Conservation (phyloP, 2,113 vertebrate genomes). For the Rhombomys opimus region DNA sequence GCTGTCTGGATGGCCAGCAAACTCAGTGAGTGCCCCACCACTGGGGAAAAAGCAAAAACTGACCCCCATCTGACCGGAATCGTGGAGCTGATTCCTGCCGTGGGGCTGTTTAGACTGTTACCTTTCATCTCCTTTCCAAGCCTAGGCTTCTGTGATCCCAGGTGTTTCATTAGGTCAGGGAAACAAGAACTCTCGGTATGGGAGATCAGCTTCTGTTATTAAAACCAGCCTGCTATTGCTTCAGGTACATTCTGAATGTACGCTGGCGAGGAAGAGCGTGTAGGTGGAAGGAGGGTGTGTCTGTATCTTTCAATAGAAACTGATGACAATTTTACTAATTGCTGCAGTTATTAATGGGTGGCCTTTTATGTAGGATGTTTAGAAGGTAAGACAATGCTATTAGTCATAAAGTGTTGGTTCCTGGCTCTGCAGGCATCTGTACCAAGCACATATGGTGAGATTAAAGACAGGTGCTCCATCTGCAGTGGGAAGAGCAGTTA, state of each 20-base stretch:
- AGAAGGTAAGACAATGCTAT: conserved; percentile 56
- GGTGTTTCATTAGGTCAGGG: background rate
- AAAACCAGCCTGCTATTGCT: background rate
- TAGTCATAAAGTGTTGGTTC: conserved; percentile 41
- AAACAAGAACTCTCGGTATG: background rate
- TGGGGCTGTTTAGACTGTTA: background rate
- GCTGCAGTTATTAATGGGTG: conserved; percentile 61
- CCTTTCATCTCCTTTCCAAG: background rate
- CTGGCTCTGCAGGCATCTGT: conserved; percentile 3
- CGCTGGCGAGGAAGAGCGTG: background rate
- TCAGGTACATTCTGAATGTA: background rate
- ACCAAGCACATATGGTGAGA: background rate
- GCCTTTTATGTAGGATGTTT: conserved; percentile 45
- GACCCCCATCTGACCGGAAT: accelerated
- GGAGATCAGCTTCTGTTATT: background rate
- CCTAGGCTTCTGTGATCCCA: background rate
- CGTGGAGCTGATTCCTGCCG: background rate
- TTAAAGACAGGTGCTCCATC: background rate
- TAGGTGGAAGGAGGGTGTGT: conserved; percentile 38
- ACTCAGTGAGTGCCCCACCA: background rate
- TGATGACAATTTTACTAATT: conserved; percentile 54
- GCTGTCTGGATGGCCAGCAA: too few species aligned
- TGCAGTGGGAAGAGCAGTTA: conserved; percentile 12
- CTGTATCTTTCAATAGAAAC: conserved; percentile 55
- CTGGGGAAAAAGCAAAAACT: background rate